Conservation (phyloP, 2,797 vertebrate genomes). For the Tachyglossus aculeatus region DNA sequence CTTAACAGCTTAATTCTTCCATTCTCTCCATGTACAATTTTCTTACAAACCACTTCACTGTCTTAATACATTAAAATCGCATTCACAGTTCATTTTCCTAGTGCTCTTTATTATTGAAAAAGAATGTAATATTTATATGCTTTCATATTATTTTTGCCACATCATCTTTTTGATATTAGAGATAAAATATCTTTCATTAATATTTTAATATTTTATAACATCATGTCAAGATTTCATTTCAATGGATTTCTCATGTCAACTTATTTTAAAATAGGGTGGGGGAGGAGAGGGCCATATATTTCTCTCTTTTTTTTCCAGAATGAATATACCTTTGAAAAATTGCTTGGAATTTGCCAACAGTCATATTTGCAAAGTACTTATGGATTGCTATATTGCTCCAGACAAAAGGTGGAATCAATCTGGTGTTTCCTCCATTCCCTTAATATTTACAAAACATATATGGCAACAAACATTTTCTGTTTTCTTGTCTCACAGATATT, state of each 20-base stretch:
- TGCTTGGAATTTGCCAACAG: background rate
- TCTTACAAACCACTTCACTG: conserved; percentile 7
- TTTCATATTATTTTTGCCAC: conserved; percentile 4
- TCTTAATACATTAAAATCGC: conserved; percentile 14
- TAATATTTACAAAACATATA: no score
- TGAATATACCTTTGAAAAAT: conserved; percentile 7
- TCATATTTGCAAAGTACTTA: background rate
- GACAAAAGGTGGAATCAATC: no score
- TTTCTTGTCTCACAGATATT: no score
- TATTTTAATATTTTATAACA: background rate
- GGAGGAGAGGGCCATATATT: no score
- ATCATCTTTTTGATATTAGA: background rate
- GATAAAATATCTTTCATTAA: background rate
- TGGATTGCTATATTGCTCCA: no score
- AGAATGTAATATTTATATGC: background rate
- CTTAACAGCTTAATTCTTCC: background rate
- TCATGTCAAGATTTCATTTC: no score
- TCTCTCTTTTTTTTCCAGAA: background rate
- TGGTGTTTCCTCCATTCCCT: no score
- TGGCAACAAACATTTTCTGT: no score
- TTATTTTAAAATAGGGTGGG: no score
- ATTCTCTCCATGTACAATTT: conserved; percentile 7
- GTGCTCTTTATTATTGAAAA: conserved; percentile 14
- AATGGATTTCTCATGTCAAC: no score
- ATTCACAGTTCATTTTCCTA: background rate